Evolutionary conservation across 2,113 vertebrate species (phyloP), one percentile per base, ranked within the genome.

Genomic region (Burhinus oedicnemus): DNA sequence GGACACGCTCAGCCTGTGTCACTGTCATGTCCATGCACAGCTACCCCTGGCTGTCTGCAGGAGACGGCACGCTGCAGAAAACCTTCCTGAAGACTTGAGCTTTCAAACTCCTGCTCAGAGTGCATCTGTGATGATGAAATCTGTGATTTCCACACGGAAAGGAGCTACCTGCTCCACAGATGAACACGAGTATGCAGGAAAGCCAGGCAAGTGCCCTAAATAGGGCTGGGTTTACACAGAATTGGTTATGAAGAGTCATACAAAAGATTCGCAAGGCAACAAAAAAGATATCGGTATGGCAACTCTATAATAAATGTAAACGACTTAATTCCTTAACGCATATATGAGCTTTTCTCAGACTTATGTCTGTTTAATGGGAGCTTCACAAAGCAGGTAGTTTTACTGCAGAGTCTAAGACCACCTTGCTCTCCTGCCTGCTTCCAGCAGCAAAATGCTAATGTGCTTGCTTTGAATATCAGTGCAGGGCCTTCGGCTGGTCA

Each of bases 241-340:
- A 25, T 21, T 84, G 15, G 15, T 76, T 61, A 57, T 30, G 19
- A 82, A 82, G 18, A 79, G 30, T 27, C 8, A 18, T 17, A n/a
- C 49, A 45, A 58, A 89, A 40, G 34, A 64, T 3, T 55, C 23
- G 45, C 8, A 69, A 32, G 19, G 29, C 30, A 86, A 40, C 55
- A 69, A 32, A 84, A 89, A 84, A 55, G 19, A 18, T 36, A 76
- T 1, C 0, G 0, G 5, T 22, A 18, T 30, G 12, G 11, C 32
- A 93, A 36, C 3, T 47, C 22, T 32, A 30, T 58, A 89, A 42
- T 9, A 93, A 69, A 81, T 17, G 40, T 55, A 79, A 58, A 11
- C 3, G 11, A 27, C 25, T 75, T 47, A 51, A 91, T 79, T 90
- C 57, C 1, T 4, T 49, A 68, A 64, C 0, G 1, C 11, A 62